Percentiles rank a stretch among this genome's conserved stretches.
Conservation (phyloP, 2,797 vertebrate genomes). For the Halcyon chelicuti region DNA sequence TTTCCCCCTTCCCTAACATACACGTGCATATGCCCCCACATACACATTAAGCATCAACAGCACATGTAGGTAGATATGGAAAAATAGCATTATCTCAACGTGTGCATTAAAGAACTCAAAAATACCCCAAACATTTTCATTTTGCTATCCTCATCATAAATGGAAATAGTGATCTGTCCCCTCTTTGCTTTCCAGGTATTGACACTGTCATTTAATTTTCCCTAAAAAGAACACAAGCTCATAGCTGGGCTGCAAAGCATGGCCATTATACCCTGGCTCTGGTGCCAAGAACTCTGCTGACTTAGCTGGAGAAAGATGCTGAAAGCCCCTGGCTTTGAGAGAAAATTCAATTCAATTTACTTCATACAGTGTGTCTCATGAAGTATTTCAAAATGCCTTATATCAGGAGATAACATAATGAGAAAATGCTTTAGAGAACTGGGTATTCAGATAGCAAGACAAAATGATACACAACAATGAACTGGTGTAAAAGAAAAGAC, state of each 20-base stretch:
- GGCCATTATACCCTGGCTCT: slow-evolving; percentile 38
- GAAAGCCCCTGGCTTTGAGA: slow-evolving; percentile 29
- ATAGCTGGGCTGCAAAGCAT: slow-evolving; percentile 1
- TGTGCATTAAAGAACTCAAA: background rate
- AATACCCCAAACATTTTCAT: background rate
- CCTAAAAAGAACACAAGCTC: slow-evolving; percentile 33
- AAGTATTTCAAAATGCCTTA: slow-evolving; percentile 53
- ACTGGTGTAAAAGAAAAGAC: slow-evolving; percentile 53
- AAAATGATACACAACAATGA: slow-evolving; percentile 60
- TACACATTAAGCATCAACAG: background rate
- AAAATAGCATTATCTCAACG: background rate
- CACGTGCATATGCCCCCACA: background rate
- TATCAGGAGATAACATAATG: slow-evolving; percentile 60
- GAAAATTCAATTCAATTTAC: slow-evolving; percentile 57
- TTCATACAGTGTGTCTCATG: slow-evolving; percentile 49
- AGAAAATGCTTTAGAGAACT: slow-evolving; percentile 56
- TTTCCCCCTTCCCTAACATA: slow-evolving; percentile 17
- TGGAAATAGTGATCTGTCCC: slow-evolving; percentile 20
- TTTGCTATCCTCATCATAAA: slow-evolving; percentile 15
- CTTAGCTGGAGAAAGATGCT: slow-evolving; percentile 59
- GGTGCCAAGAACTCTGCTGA: slow-evolving; percentile 70
- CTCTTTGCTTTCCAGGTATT: slow-evolving; percentile 58
- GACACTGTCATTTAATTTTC: slow-evolving; percentile 46
- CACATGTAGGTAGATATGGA: slow-evolving; percentile 1
- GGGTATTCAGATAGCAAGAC: slow-evolving; percentile 35